Percentiles rank a stretch among this genome's conserved stretches.
Conservation (phyloP, 2,888 invertebrate species). For the Ophion obscuratus region DNA sequence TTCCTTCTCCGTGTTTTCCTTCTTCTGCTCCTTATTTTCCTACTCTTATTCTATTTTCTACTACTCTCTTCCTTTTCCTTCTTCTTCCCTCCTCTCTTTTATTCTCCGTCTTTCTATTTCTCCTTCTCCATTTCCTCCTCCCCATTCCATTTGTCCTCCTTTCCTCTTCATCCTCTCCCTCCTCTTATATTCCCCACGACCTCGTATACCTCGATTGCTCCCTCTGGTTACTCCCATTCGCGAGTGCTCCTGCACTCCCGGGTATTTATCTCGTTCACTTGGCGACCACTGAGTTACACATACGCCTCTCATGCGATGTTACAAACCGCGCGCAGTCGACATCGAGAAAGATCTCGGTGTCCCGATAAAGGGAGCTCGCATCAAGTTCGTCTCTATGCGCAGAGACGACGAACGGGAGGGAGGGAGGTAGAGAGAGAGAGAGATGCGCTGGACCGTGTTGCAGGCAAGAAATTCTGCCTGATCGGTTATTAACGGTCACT, state of each 20-base stretch:
- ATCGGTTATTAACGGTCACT: conserved; percentile 76
- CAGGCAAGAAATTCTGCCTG: conserved; percentile 56
- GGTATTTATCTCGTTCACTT: conserved; percentile 58
- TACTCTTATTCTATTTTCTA: no score
- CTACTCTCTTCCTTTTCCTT: no score
- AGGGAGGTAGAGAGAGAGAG: background rate
- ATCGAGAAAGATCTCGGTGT: conserved; percentile 53
- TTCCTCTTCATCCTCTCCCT: conserved; percentile 21
- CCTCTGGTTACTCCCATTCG: conserved; percentile 38
- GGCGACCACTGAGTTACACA: conserved; percentile 65
- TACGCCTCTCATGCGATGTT: conserved; percentile 6
- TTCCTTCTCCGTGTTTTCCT: no score
- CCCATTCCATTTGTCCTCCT: background rate
- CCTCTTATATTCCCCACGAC: conserved; percentile 1
- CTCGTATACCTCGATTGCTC: background rate
- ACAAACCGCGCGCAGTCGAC: conserved; percentile 39
- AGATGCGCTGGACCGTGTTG: conserved; percentile 5
- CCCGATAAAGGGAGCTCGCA: conserved; percentile 51
- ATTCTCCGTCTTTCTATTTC: no score
- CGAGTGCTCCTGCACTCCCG: conserved; percentile 3
- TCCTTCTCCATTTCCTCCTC: no score
- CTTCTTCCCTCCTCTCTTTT: no score
- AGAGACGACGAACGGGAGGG: background rate
- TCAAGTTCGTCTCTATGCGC: conserved; percentile 7
- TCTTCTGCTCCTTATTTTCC: no score